These are phyloP conservation scores for Exocentrus adspersus DNA, from an alignment of 2,888 invertebrate species.

Conservation along the genomic window DNA sequence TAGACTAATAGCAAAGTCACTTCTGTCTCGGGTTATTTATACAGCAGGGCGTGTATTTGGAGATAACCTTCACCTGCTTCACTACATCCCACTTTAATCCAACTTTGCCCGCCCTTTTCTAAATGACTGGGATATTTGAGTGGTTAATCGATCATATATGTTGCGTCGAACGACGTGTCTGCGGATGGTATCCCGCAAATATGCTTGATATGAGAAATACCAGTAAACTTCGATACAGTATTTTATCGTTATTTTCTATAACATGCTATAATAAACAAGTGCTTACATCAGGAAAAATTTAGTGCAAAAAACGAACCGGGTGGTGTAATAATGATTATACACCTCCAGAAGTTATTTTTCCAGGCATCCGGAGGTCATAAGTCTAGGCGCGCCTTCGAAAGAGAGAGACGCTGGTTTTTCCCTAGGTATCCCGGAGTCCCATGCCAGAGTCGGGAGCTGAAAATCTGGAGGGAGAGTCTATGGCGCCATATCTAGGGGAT, in stretches of 20 bases:
- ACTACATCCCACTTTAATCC: neutral
- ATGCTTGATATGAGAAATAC: neutral
- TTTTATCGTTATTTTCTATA: too few species aligned
- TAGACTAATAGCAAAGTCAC: neutral
- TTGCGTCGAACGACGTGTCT: neutral
- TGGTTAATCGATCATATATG: neutral
- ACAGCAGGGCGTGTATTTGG: neutral
- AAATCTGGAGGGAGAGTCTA: conserved; percentile 47
- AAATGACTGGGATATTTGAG: neutral
- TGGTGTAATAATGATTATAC: too few species aligned
- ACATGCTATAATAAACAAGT: too few species aligned
- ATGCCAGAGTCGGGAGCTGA: conserved; percentile 24
- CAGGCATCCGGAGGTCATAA: neutral
- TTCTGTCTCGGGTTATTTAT: neutral
- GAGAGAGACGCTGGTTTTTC: conserved; percentile 20
- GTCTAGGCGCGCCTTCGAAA: neutral
- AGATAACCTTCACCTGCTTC: neutral
- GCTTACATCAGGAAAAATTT: too few species aligned
- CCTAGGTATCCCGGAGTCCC: conserved; percentile 36
- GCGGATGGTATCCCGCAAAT: too few species aligned
- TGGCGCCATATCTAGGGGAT: conserved; percentile 44
- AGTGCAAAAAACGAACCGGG: too few species aligned
- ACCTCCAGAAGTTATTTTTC: neutral
- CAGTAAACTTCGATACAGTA: too few species aligned
- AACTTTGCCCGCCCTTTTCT: neutral